These are phyloP conservation scores for Ochlodes sylvanus DNA, from an alignment of 2,888 invertebrate genomes.

Conservation along the genomic window DNA sequence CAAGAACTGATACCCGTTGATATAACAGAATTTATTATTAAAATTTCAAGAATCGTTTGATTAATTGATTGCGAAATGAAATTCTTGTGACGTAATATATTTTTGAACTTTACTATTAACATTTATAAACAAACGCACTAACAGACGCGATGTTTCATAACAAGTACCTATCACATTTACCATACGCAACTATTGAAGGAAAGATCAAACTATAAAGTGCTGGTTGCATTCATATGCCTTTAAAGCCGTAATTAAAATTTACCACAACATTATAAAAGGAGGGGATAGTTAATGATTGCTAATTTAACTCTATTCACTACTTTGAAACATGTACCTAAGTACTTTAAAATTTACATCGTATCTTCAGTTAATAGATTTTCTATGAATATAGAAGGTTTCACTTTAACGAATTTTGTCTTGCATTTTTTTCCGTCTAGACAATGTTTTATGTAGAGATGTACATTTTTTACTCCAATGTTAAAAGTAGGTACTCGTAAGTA, in stretches of 20 bases:
- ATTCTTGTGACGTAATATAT: no score
- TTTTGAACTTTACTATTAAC: not conserved
- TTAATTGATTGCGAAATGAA: no score
- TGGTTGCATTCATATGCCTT: slow-evolving; percentile 51
- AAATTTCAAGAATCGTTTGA: no score
- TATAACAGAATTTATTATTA: no score
- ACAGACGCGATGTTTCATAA: slow-evolving; percentile 14
- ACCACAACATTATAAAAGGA: slow-evolving; percentile 62
- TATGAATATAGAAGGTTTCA: no score
- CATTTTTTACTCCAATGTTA: no score
- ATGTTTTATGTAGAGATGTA: no score
- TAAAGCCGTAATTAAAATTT: slow-evolving; percentile 68
- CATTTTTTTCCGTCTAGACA: no score
- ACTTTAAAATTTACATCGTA: not conserved
- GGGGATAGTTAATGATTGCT: slow-evolving; percentile 52
- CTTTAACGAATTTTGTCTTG: no score
- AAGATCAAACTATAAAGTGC: slow-evolving; percentile 62
- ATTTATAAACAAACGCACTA: slow-evolving; percentile 21
- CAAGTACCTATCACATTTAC: slow-evolving; percentile 5
- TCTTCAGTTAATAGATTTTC: no score
- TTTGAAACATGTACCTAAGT: not conserved
- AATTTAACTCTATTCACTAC: slow-evolving; percentile 58
- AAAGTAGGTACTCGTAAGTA: no score
- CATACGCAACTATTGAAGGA: slow-evolving; percentile 56
- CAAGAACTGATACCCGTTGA: no score